Evolutionary conservation across 1,140 invertebrate genomes (phyloP).

Genomic region (Sarcophaga peregrina): DNA sequence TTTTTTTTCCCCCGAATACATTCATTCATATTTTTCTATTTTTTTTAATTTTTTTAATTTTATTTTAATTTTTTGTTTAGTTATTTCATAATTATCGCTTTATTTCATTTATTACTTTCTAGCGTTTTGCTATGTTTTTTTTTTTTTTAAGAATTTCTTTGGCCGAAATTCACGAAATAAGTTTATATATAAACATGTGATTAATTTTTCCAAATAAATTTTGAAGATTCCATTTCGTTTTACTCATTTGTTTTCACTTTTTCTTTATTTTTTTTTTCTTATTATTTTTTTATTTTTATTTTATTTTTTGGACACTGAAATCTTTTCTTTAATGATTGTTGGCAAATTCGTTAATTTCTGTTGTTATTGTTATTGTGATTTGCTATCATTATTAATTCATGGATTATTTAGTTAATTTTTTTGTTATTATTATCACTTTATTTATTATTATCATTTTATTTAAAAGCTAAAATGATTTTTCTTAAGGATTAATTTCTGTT

Average conservation of each 20-base stretch:
- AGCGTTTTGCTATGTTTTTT: background rate
- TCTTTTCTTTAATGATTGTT: background rate
- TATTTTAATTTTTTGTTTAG: background rate
- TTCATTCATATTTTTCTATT: background rate
- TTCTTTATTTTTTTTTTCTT: background rate
- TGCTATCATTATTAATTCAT: background rate
- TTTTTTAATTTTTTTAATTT: background rate
- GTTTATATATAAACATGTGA: background rate
- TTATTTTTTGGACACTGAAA: background rate
- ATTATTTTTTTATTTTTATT: no score
- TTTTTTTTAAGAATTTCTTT: background rate
- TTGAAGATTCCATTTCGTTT: background rate
- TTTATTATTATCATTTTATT: background rate
- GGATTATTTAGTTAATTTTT: no score
- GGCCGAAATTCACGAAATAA: background rate
- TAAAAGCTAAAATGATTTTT: background rate
- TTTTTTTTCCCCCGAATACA: background rate
- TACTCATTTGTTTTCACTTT: no score
- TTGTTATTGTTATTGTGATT: background rate
- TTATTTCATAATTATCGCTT: background rate
- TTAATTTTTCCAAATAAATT: slow-evolving; percentile 17
- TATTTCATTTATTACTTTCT: background rate
- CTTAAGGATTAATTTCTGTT: background rate
- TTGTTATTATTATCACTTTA: background rate
- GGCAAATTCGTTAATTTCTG: background rate